phyloP scores from a whole-genome alignment of 2,113 vertebrate species.

The Leucoraja erinaceus region DNA sequence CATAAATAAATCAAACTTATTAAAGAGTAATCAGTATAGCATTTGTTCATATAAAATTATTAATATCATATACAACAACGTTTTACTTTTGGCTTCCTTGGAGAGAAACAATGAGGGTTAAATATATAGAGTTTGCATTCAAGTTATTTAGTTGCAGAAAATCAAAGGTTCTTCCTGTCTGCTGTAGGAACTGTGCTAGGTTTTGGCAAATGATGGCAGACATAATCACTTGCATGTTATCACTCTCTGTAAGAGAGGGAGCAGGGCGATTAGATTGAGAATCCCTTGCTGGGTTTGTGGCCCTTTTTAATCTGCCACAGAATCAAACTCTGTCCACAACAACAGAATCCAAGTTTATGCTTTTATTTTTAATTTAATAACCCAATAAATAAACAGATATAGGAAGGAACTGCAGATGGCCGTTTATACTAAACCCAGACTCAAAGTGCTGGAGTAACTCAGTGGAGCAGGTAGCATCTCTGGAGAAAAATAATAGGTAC shows the following conservation, averaged over 20 bases:
- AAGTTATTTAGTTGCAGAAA: constrained; percentile 1
- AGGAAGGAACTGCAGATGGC: too few species aligned
- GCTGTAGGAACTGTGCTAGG: constrained; percentile 1
- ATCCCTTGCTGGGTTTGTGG: neutral
- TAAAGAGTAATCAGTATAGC: constrained; percentile 11
- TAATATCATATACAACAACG: neutral
- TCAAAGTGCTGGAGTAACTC: too few species aligned
- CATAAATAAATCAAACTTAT: constrained; percentile 29
- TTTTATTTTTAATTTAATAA: neutral
- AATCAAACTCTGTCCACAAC: neutral
- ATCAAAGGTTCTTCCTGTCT: constrained; percentile 3
- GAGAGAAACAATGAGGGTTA: constrained; percentile 4
- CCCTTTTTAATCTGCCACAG: neutral
- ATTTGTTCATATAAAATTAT: constrained; percentile 20
- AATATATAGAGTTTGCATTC: neutral
- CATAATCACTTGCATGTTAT: constrained; percentile 23
- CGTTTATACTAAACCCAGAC: too few species aligned
- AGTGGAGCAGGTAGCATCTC: too few species aligned
- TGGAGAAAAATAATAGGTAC: too few species aligned
- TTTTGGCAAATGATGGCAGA: constrained; percentile 19
- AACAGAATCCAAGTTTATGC: neutral
- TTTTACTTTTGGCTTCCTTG: constrained; percentile 15
- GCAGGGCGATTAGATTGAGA: neutral
- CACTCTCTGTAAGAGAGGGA: constrained; percentile 1
- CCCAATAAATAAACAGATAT: neutral